These are phyloP conservation scores for Embidobia sp. DNA, from an alignment of 2,888 invertebrate genomes.

Conservation along the genomic window DNA sequence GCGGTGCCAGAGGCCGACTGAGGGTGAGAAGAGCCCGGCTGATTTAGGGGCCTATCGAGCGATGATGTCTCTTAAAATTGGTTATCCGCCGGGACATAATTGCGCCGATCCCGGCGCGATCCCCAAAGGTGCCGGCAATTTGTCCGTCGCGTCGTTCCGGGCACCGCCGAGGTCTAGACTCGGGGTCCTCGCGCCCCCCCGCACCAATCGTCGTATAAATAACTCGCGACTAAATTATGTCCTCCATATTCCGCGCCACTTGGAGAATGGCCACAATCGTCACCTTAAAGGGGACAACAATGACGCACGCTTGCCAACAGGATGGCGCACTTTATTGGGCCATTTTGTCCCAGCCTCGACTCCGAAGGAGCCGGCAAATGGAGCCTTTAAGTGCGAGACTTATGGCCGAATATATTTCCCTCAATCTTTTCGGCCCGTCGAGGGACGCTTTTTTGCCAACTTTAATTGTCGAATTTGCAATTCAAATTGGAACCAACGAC, in stretches of 20 bases:
- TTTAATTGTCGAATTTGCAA: too few relatives aligned
- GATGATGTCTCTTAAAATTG: conserved; percentile 77
- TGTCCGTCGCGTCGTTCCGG: conserved; percentile 44
- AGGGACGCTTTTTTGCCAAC: too few relatives aligned
- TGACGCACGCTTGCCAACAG: conserved; percentile 16
- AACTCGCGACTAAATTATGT: conserved; percentile 39
- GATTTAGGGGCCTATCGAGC: conserved; percentile 73
- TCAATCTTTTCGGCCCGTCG: not conserved
- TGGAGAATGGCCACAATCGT: conserved; percentile 43
- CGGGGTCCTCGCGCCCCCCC: not conserved
- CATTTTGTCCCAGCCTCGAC: conserved; percentile 3
- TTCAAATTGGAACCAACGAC: too few relatives aligned
- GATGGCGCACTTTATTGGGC: conserved; percentile 24
- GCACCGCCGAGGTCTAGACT: conserved; percentile 42
- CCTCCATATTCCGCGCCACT: conserved; percentile 14
- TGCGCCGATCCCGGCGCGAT: conserved; percentile 64
- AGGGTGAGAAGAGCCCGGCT: conserved; percentile 66
- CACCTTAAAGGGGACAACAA: conserved; percentile 45
- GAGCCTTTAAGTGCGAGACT: conserved; percentile 7
- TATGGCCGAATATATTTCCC: not conserved
- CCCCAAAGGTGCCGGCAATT: conserved; percentile 51
- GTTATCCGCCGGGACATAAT: conserved; percentile 74
- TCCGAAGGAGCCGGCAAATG: conserved; percentile 10
- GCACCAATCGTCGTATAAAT: conserved; percentile 35
- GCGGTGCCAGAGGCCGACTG: conserved; percentile 66